Evolutionary conservation across 2,113 vertebrate species (phyloP).

Genomic region (Stercorarius parasiticus): DNA sequence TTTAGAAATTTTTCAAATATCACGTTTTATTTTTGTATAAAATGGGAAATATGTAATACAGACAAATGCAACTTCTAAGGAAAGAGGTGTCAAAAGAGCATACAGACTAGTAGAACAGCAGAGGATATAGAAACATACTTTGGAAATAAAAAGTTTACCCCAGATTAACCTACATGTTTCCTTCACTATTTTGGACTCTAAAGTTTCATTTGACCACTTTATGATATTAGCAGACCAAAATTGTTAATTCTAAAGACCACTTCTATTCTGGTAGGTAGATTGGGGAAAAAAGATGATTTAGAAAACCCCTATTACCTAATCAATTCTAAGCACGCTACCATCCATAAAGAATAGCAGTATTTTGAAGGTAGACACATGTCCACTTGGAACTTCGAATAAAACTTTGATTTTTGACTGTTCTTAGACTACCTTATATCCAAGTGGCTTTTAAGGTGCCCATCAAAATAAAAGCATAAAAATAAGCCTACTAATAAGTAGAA

Average conservation of each 20-base stretch:
- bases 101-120: background rate
- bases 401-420: background rate
- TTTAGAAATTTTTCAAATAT: background rate
- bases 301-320: background rate
- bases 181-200: background rate
- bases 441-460: background rate
- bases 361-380: background rate
- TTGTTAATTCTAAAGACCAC: background rate
- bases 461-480: background rate
- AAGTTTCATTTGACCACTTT: background rate
- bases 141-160: background rate
- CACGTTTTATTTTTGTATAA: background rate
- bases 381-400: background rate
- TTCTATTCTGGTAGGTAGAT: background rate
- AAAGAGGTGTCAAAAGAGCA: background rate
- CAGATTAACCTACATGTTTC: background rate
- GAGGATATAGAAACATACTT: background rate
- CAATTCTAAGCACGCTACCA: background rate
- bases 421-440: background rate
- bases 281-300: background rate
- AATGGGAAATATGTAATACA: background rate
- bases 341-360: background rate
- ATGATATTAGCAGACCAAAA: background rate
- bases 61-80: background rate
- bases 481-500: background rate